Evolutionary conservation across 64 coral and sea anemone species (phyloP).

Genomic region (Astreopora myriophthalma): DNA sequence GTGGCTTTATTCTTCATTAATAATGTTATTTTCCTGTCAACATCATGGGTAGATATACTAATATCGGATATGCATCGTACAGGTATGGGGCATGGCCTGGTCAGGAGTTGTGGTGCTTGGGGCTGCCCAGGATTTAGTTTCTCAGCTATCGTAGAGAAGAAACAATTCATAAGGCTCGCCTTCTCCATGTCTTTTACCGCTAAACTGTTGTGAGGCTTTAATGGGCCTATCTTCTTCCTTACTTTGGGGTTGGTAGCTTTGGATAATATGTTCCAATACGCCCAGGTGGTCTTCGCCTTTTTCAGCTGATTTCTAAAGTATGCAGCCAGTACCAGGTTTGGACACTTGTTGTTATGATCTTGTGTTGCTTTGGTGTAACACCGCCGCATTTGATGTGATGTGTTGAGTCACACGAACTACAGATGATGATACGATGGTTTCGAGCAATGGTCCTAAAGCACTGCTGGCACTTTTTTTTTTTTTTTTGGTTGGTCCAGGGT

Average conservation of each 20-base stretch:
- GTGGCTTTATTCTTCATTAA: background rate
- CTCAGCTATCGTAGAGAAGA: background rate
- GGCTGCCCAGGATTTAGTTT: background rate
- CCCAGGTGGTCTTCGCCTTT: too few species aligned
- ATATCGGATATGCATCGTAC: background rate
- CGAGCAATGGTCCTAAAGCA: conserved; percentile 31
- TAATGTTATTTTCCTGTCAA: too few species aligned
- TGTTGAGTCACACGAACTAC: conserved; percentile 8
- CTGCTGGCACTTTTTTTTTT: conserved; percentile 10
- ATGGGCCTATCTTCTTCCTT: background rate
- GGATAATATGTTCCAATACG: too few species aligned
- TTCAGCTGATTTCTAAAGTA: too few species aligned
- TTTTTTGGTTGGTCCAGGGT: conserved; percentile 1
- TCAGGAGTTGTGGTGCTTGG: background rate
- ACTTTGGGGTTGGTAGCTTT: too few species aligned
- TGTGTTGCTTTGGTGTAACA: conserved; percentile 33
- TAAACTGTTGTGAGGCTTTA: background rate
- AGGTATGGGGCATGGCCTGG: conserved; percentile 12
- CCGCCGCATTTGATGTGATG: conserved; percentile 46
- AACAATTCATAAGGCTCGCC: background rate
- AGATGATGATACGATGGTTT: conserved; percentile 28
- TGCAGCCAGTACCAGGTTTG: conserved; percentile 10
- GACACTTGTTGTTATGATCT: conserved; percentile 5
- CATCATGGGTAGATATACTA: too few species aligned
- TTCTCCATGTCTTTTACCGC: background rate